phyloP scores from a whole-genome alignment of 2,888 invertebrate genomes.

The Ornithoptera priamus region DNA sequence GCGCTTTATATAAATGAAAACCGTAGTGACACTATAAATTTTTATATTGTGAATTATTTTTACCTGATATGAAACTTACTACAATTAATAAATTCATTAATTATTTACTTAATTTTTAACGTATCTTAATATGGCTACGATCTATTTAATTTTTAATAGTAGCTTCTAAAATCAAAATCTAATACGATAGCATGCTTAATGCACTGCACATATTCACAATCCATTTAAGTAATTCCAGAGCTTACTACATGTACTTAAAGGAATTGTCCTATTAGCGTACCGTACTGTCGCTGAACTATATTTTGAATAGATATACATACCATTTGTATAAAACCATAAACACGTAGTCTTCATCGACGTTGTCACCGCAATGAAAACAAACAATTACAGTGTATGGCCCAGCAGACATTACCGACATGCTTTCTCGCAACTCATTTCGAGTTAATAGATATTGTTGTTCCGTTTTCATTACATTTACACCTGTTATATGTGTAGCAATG shows the following conservation, averaged over 20 bases:
- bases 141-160: no score
- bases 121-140: no score
- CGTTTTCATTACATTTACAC: constrained; percentile 60
- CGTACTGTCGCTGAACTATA: constrained; percentile 28
- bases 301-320: constrained; percentile 8
- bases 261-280: constrained; percentile 26
- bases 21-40: no score
- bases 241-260: constrained; percentile 38
- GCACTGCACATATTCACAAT: constrained; percentile 16
- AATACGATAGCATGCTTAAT: no score
- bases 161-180: no score
- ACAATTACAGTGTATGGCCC: constrained; percentile 51
- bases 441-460: constrained; percentile 62
- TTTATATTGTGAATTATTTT: no score
- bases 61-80: no score
- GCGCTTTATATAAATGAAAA: no score
- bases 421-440: constrained; percentile 51
- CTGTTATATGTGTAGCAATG: constrained; percentile 52
- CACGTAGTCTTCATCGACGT: constrained; percentile 29
- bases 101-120: no score
- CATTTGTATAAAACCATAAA: constrained; percentile 29
- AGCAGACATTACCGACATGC: constrained; percentile 43
- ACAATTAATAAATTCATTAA: no score
- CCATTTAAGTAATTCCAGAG: constrained; percentile 44
- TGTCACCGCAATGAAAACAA: constrained; percentile 43